These are phyloP conservation scores for Macrophya alboannulata DNA, from an alignment of 2,888 invertebrate species.

Conservation along the genomic window DNA sequence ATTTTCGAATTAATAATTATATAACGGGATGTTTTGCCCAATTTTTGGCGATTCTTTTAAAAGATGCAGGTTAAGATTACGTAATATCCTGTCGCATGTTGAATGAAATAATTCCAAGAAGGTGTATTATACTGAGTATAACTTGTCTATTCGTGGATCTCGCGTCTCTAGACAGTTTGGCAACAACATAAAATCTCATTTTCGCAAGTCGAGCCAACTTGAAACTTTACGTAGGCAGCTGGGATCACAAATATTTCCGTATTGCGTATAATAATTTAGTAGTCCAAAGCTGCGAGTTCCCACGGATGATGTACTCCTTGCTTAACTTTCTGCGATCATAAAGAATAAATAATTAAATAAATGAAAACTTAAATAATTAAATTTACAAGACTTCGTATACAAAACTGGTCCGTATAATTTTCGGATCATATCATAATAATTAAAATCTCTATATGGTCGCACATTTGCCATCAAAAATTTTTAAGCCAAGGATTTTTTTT, in stretches of 20 bases:
- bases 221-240: background rate
- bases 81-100: constrained; percentile 5
- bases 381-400: background rate
- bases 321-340: background rate
- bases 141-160: constrained; percentile 46
- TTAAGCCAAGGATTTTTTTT: background rate
- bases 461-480: constrained; percentile 10
- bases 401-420: background rate
- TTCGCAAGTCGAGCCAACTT: constrained; percentile 53
- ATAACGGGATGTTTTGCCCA: background rate
- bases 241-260: constrained; percentile 39
- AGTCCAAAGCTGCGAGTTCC: constrained; percentile 25
- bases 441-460: background rate
- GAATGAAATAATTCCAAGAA: constrained; percentile 53
- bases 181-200: constrained; percentile 53
- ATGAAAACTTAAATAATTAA: background rate
- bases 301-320: background rate
- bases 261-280: constrained; percentile 30
- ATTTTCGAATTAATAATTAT: background rate
- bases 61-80: background rate
- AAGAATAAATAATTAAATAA: background rate
- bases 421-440: background rate
- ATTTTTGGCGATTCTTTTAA: constrained; percentile 13
- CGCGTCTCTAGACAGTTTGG: constrained; percentile 57
- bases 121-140: constrained; percentile 18